Conservation (phyloP, 2,888 invertebrate species). For the Sclerodermus sp. region DNA sequence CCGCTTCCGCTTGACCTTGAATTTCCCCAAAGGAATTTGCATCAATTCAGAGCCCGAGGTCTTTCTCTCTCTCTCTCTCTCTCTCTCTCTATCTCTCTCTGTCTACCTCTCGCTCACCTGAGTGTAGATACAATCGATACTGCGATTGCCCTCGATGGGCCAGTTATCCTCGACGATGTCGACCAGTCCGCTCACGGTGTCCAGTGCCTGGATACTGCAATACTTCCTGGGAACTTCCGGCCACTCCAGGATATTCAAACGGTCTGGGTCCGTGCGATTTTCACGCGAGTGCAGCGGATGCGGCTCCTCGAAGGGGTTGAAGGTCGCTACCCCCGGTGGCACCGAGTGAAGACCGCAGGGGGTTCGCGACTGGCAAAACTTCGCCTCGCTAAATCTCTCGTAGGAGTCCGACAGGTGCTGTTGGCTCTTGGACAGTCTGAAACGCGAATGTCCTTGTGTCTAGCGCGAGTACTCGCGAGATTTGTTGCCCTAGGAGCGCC, state of each 20-base stretch:
- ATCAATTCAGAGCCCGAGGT: too few species aligned
- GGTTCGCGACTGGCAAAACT: constrained; percentile 45
- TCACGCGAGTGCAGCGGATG: constrained; percentile 31
- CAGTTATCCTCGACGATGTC: constrained; percentile 53
- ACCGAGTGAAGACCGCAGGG: constrained; percentile 48
- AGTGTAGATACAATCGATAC: constrained; percentile 52
- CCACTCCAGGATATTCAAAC: constrained; percentile 53
- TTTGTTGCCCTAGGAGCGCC: too few species aligned
- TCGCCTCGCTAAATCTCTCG: constrained; percentile 44
- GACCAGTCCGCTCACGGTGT: constrained; percentile 53
- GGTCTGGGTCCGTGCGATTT: constrained; percentile 38
- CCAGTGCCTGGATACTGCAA: constrained; percentile 51
- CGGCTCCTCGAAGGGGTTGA: constrained; percentile 21
- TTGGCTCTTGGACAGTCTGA: constrained; percentile 52
- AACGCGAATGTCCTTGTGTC: background rate
- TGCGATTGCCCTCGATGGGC: constrained; percentile 49
- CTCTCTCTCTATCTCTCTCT: too few species aligned
- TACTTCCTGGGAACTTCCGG: constrained; percentile 48
- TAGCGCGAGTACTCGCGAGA: too few species aligned
- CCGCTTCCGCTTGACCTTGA: constrained; percentile 54
- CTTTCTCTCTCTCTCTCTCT: too few species aligned
- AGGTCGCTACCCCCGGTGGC: constrained; percentile 36
- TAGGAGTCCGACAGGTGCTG: constrained; percentile 51
- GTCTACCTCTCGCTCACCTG: too few species aligned
- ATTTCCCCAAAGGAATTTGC: background rate